These are phyloP conservation scores for Drosophila crucigera DNA, from an alignment of 2,888 invertebrate species.

Conservation along the genomic window DNA sequence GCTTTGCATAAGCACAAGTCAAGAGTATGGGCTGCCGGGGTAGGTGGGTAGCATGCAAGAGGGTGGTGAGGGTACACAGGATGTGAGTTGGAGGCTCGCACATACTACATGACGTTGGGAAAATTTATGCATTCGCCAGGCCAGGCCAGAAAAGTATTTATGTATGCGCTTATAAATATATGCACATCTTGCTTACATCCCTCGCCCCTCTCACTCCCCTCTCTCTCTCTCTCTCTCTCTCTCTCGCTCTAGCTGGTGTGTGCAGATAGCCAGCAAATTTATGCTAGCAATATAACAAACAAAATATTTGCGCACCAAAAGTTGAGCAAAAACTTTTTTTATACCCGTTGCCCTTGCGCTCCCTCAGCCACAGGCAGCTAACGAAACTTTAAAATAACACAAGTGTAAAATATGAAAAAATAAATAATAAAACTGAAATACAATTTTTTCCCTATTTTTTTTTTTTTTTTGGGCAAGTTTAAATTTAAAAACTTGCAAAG, in stretches of 20 bases:
- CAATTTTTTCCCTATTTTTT: conserved; percentile 18
- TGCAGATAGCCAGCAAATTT: conserved; percentile 76
- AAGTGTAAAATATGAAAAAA: conserved; percentile 46
- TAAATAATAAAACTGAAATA: conserved; percentile 40
- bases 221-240: background rate
- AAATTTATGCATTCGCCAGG: conserved; percentile 75
- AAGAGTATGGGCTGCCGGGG: conserved; percentile 38
- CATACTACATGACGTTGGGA: conserved; percentile 46
- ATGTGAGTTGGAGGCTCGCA: conserved; percentile 53
- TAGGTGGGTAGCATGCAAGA: background rate
- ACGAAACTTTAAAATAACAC: conserved; percentile 72
- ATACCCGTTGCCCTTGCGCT: background rate
- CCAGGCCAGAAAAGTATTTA: conserved; percentile 75
- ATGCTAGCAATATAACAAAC: conserved; percentile 78
- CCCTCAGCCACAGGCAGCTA: conserved; percentile 15
- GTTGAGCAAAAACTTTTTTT: conserved; percentile 62
- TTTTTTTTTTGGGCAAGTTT: conserved; percentile 16
- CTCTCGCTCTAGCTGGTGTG: conserved; percentile 33
- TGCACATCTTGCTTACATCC: conserved; percentile 53
- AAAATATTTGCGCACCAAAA: conserved; percentile 75
- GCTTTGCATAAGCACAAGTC: conserved; percentile 78
- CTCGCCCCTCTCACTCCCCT: background rate
- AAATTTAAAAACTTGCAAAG: conserved; percentile 38
- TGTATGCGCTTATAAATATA: conserved; percentile 78
- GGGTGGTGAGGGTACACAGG: conserved; percentile 26